Base-by-base conservation (phyloP, 2,113 vertebrate species). In the Phylloscopus whistleri region DNA sequence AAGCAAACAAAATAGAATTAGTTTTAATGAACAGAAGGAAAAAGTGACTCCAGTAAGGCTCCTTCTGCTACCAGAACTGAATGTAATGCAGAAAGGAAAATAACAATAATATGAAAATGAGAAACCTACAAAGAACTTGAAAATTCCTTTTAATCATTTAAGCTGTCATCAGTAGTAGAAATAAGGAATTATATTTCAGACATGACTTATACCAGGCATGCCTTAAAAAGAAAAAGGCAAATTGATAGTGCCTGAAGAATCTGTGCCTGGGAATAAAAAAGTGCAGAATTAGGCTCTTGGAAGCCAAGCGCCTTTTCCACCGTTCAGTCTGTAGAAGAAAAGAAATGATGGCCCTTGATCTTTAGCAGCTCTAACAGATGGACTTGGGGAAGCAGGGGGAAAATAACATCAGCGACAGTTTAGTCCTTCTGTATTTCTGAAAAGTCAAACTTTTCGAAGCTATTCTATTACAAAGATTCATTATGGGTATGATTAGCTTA, bases 341-440 rank as follows among this genome's bases (percentile, higher is more conserved):
- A 81, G 28, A 70, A 92, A 41, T 39, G 7, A 82, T 72, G 66
- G 64, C 46, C 49, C 86, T 96, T 93, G 82, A 77, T 94, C 80
- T 93, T 93, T 95, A 94, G 91, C 80, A 76, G 33, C 63, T 94
- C 74, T 87, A 94, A 63, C 94, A 94, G 91, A 95, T 77, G 89
- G 88, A 28, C 56, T 58, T 66, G 74, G 86, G 92, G 84, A 84
- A 84, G 77, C 66, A 80, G 52, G 58, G 82, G 87, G 93, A 94
- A 93, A 96, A 93, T 87, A 91, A 46, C 80, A 63, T 52, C 70
- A n/a, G 66, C 58, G 66, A 44, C 82, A 80, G 48, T 52, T 87
- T 74, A 70, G 64, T 46, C 63, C 78, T 88, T 63, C 67, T 56
- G 21, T 48, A 10, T 90, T 89, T 94, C 64, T 80, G 86, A 77